phyloP scores from a whole-genome alignment of 2,113 vertebrate genomes.

The Camelus bactrianus region DNA sequence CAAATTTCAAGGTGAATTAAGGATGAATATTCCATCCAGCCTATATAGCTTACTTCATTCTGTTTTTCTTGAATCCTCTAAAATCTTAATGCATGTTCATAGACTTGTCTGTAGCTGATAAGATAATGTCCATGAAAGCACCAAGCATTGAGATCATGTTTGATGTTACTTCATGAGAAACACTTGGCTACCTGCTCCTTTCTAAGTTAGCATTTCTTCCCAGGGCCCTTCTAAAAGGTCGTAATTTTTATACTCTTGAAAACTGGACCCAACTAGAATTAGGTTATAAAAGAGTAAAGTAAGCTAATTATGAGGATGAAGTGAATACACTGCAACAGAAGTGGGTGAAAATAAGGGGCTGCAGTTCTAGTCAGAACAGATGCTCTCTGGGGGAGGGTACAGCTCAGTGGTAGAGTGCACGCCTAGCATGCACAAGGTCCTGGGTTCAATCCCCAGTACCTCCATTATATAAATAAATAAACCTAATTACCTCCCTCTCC shows the following conservation, averaged over 20 bases:
- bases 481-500: too few relatives aligned
- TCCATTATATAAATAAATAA: too few relatives aligned
- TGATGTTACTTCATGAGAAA: background rate
- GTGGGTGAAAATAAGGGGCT: background rate
- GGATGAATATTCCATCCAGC: background rate
- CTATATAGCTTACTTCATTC: background rate
- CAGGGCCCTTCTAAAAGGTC: background rate
- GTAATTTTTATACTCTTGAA: background rate
- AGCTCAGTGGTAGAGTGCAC: too few relatives aligned
- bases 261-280: background rate
- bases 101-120: background rate
- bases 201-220: conserved; percentile 9
- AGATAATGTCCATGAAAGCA: background rate
- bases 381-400: background rate
- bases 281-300: background rate
- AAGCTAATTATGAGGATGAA: background rate
- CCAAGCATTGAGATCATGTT: background rate
- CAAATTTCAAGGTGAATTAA: background rate
- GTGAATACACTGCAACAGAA: background rate
- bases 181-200: background rate
- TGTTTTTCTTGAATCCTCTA: background rate
- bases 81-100: background rate
- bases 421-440: too few relatives aligned
- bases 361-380: background rate
- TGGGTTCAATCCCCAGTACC: too few relatives aligned